Evolutionary conservation across 1,140 invertebrate genomes (phyloP), one percentile per base, ranked within the genome.

Genomic region (Cyrtorhinus lividipennis): DNA sequence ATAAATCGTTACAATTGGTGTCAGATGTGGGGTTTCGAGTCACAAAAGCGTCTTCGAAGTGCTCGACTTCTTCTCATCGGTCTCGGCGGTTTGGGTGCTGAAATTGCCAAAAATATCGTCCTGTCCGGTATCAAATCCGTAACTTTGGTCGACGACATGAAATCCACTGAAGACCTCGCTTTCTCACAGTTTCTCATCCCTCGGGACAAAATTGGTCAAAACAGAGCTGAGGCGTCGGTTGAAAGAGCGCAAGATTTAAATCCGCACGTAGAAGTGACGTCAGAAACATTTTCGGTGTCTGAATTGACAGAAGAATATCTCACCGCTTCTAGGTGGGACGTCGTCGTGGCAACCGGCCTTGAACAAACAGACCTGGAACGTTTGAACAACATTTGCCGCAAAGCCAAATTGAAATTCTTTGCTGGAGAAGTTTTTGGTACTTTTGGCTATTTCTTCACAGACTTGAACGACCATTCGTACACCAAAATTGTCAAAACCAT

Each of bases 101-200:
- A 99, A 80, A 83, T 96, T 48, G 86, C 90, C 0, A 99, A 99
- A 73, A 99, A 98, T 77, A 85, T 98, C 59, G 88, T 98, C 69
- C 76, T 99, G 20, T 83, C 92, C 57, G 96, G 96, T 46, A 86
- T 99, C 0, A 92, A 95, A 69, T 86, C 87, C 13, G 77, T 99
- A 0, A 92, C 86, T 26, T 76, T 99, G 53, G 75, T 96, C 61
- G 96, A 99, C 76, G 79, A 87, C 72, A 77, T 81, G 63, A 72
- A 79, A 69, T 78, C 92, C 0, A 84, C 83, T 18, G 75, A 85
- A 68, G 80, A 84, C 62, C 92, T 96, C 73, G 74, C 78, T 13
- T 81, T 79, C 63, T 83, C 84, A 2, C 90, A 95, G 69, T 95
- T 96, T 73, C 77, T 93, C 23, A 74, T 81, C 3, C 79, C 83